Evolutionary conservation across 1,140 invertebrate species (phyloP).

Genomic region (Scaptomyza pallida): DNA sequence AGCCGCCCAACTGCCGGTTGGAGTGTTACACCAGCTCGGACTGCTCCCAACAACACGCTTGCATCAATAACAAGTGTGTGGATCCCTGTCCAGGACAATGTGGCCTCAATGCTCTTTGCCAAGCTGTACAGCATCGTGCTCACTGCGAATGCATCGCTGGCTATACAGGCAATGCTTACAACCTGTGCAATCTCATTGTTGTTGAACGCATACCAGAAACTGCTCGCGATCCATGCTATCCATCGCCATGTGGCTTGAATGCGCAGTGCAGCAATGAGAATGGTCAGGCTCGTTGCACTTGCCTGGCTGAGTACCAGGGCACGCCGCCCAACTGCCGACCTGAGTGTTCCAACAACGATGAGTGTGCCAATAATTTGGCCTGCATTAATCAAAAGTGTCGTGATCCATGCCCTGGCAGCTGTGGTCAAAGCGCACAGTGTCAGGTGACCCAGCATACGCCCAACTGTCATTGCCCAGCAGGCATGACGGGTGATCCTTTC

Average conservation of each 20-base stretch:
- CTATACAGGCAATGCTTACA: constrained; percentile 91
- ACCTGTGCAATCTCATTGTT: constrained; percentile 89
- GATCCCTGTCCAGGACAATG: constrained; percentile 92
- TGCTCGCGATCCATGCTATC: constrained; percentile 87
- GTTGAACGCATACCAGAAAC: constrained; percentile 44
- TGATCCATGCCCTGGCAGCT: constrained; percentile 91
- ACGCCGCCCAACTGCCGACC: constrained; percentile 88
- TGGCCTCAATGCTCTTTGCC: constrained; percentile 90
- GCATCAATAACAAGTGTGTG: constrained; percentile 90
- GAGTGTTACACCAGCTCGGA: constrained; percentile 91
- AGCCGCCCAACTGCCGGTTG: constrained; percentile 89
- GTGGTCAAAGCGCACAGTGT: constrained; percentile 90
- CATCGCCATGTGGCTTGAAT: constrained; percentile 91
- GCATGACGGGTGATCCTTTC: constrained; percentile 90
- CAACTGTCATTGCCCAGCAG: constrained; percentile 88
- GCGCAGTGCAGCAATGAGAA: constrained; percentile 88
- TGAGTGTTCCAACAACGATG: constrained; percentile 87
- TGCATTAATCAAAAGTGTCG: constrained; percentile 88
- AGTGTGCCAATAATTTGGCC: constrained; percentile 87
- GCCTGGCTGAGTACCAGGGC: constrained; percentile 87
- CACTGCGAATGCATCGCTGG: constrained; percentile 89
- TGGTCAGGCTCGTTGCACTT: constrained; percentile 86
- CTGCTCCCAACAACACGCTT: constrained; percentile 88
- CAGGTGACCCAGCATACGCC: constrained; percentile 90
- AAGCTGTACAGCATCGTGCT: constrained; percentile 89